Conservation (phyloP, 2,888 invertebrate species). For the Melieria picta region DNA sequence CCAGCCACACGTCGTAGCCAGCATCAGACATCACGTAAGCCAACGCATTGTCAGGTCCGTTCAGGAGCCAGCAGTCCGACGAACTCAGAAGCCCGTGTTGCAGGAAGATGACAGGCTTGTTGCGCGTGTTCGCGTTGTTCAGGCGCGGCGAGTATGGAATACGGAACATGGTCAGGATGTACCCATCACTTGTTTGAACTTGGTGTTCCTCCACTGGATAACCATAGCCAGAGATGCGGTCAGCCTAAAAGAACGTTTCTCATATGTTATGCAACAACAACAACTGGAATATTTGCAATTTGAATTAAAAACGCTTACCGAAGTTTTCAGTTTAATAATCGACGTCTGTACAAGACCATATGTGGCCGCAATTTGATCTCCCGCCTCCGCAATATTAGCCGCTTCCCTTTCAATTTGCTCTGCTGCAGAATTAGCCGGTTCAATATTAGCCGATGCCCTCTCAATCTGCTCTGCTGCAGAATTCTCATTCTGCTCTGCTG, state of each 20-base stretch:
- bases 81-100: conserved; percentile 65
- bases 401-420: too few species aligned
- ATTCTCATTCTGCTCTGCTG: too few species aligned
- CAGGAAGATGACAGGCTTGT: conserved; percentile 54
- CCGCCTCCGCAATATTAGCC: too few species aligned
- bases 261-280: too few species aligned
- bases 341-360: too few species aligned
- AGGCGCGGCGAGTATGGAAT: conserved; percentile 44
- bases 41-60: conserved; percentile 45
- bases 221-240: conserved; percentile 41
- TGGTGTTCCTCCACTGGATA: conserved; percentile 70
- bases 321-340: too few species aligned
- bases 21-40: conserved; percentile 47
- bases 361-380: too few species aligned
- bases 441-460: too few species aligned
- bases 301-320: too few species aligned
- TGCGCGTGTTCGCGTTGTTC: conserved; percentile 45
- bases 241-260: conserved; percentile 33
- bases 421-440: too few species aligned
- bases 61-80: conserved; percentile 47
- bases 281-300: too few species aligned
- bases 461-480: too few species aligned
- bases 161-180: conserved; percentile 45
- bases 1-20: conserved; percentile 55
- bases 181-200: conserved; percentile 45